Evolutionary conservation across 2,113 vertebrate species (phyloP).

Genomic region (Myotis davidii): DNA sequence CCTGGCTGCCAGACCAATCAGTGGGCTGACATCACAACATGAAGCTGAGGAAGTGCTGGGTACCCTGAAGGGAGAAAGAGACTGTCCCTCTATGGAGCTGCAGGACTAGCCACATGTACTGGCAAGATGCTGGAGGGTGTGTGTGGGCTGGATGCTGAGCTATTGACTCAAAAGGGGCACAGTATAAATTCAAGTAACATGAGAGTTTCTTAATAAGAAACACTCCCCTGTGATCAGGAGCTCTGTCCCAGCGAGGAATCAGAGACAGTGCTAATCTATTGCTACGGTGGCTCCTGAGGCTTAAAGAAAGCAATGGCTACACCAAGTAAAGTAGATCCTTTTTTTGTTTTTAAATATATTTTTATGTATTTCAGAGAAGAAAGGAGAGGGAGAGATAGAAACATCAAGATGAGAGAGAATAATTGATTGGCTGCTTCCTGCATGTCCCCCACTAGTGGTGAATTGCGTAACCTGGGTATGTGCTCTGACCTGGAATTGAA

Average conservation of each 20-base stretch:
- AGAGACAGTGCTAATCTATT: accelerated
- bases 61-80: neutral
- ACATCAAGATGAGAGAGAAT: too few relatives aligned
- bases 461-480: too few relatives aligned
- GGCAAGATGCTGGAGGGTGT: neutral
- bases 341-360: too few relatives aligned
- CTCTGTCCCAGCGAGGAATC: neutral
- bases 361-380: too few relatives aligned
- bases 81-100: accelerated
- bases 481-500: too few relatives aligned
- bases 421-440: too few relatives aligned
- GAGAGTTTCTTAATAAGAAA: neutral
- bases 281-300: neutral
- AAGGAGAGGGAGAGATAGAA: too few relatives aligned
- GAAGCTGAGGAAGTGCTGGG: neutral
- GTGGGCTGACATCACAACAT: neutral
- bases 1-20: neutral
- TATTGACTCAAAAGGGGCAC: neutral
- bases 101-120: neutral
- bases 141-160: neutral
- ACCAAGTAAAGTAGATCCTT: neutral
- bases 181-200: neutral
- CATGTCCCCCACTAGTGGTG: too few relatives aligned
- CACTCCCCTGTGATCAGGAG: neutral
- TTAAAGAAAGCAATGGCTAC: neutral